Percentiles rank a stretch among this genome's conserved stretches.
These are phyloP conservation scores for Hydropsyche tenuis DNA, from an alignment of 1,140 invertebrate species.

Conservation along the genomic window DNA sequence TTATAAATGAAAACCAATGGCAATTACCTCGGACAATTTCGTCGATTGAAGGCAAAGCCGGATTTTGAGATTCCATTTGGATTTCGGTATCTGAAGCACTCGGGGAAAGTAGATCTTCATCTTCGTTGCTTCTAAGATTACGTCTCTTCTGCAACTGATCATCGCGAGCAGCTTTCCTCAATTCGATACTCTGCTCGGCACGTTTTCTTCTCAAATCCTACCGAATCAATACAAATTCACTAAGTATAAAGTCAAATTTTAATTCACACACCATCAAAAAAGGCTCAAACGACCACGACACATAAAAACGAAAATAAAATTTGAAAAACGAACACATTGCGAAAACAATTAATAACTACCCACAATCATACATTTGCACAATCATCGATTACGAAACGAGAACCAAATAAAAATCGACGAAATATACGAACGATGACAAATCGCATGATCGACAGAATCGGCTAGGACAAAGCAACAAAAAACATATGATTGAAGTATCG, in stretches of 20 bases:
- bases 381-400: too few species aligned
- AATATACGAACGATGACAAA: too few species aligned
- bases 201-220: constrained; percentile 90
- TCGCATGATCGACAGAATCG: too few species aligned
- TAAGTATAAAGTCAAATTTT: too few species aligned
- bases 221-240: not conserved
- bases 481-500: not conserved
- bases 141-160: constrained; percentile 94
- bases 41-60: constrained; percentile 55
- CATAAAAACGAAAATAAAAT: too few species aligned
- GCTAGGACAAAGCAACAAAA: not conserved
- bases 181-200: constrained; percentile 85
- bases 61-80: constrained; percentile 49
- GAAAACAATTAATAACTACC: too few species aligned
- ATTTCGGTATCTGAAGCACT: constrained; percentile 57
- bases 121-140: constrained; percentile 74
- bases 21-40: constrained; percentile 71
- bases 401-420: too few species aligned
- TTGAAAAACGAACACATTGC: too few species aligned
- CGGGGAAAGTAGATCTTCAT: constrained; percentile 64
- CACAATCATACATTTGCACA: too few species aligned
- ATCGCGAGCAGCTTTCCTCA: constrained; percentile 93
- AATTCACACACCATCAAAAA: too few species aligned
- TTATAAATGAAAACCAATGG: too few species aligned
- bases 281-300: too few species aligned